Base-by-base conservation (phyloP, 2,797 vertebrate genomes). In the Cirrhinus molitorella region DNA sequence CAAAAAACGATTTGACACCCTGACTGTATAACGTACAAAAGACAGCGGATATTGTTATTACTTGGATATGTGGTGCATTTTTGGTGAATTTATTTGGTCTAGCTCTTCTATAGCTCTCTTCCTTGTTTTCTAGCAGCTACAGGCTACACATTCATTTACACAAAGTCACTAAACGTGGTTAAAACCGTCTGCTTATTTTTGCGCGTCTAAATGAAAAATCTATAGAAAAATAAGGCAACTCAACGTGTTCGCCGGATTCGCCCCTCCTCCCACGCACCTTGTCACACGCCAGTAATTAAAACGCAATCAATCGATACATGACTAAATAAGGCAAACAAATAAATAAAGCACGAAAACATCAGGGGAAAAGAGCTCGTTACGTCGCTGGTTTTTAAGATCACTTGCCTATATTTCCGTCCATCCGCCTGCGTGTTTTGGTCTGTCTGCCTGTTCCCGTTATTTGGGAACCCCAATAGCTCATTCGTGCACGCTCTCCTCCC, bases 281-380 rank as follows among this genome's bases (percentile, higher is more conserved):
- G 93, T 93, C 94, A 95, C 92, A 92, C 92, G 92, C 92, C 92
- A 91, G 91, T 95, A 95, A 95, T 96, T 95, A 96, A 95, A 95
- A 95, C 94, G 93, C 94, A 95, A 95, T 95, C 95, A 95, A 95
- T 96, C 94, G 94, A 95, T 95, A 92, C 10, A 89, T 85, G 92
- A 91, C 92, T 91, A 93, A 91, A 88, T 61, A 84, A 70, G 49
- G 61, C 17, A 90, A 92, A 92, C 89, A 92, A 93, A 92, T 88
- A 89, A 89, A 79, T 43, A 83, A 88, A 84, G 63, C 71, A 70
- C 83, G 73, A 70, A 84, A 87, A 86, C 88, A 77, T 86, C 83
- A 79, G 84, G 76, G 66, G 37, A 70, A 88, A 88, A 80, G 84
- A 84, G 85, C 81, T 87, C 85, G 73, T 66, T 89, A 90, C 91